A percentile compares a stretch with the other conserved stretches of the same genome.
Conservation (phyloP, 2,113 vertebrate species). For the Silurus glanis region DNA sequence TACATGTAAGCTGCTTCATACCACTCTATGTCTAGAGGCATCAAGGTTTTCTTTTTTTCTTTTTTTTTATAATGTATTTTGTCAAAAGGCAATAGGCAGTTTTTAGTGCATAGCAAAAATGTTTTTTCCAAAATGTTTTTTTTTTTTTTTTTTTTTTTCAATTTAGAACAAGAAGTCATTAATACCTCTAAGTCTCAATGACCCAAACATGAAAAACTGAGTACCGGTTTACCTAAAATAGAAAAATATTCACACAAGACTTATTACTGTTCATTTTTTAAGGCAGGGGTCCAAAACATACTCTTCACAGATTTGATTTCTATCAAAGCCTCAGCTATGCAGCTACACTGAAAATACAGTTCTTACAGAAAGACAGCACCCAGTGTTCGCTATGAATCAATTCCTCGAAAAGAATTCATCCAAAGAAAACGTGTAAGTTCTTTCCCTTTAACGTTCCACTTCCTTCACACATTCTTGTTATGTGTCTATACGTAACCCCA, state of each 20-base stretch:
- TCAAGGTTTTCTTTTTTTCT: slow-evolving; percentile 74
- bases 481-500: neutral
- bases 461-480: neutral
- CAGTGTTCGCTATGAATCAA: slow-evolving; percentile 10
- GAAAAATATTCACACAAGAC: slow-evolving; percentile 65
- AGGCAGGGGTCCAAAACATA: slow-evolving; percentile 66
- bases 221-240: slow-evolving; percentile 60
- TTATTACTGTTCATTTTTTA: slow-evolving; percentile 59
- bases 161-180: slow-evolving; percentile 70
- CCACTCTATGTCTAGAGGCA: slow-evolving; percentile 88
- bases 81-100: slow-evolving; percentile 88
- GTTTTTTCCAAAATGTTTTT: slow-evolving; percentile 29
- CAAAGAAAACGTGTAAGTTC: neutral
- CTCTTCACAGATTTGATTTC: slow-evolving; percentile 56
- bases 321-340: slow-evolving; percentile 53
- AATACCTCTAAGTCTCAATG: slow-evolving; percentile 64
- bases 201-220: slow-evolving; percentile 53
- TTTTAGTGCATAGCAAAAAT: slow-evolving; percentile 92
- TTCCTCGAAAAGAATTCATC: neutral
- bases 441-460: neutral
- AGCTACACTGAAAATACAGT: slow-evolving; percentile 46
- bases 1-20: slow-evolving; percentile 66
- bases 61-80: slow-evolving; percentile 54
- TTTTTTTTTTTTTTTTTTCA: slow-evolving; percentile 56
- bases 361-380: slow-evolving; percentile 35